A percentile compares a stretch with the other conserved stretches of the same genome.
phyloP scores from a whole-genome alignment of 1,140 invertebrate genomes.

The Papilio glaucus region DNA sequence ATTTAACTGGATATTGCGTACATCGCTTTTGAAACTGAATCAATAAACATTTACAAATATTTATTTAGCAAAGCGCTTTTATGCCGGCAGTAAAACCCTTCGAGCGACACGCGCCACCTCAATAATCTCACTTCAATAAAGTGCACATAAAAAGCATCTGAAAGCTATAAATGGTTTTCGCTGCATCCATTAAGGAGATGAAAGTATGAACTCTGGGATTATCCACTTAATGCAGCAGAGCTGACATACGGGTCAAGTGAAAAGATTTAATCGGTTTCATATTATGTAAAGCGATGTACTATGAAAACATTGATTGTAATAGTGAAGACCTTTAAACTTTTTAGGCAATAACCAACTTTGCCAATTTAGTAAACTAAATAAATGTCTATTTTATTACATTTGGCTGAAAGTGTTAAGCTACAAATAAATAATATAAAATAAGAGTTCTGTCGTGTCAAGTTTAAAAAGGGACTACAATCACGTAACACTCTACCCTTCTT shows the following conservation, averaged over 20 bases:
- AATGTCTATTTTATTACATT: too few species aligned
- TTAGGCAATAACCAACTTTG: too few species aligned
- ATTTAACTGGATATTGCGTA: neutral
- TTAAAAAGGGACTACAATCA: too few species aligned
- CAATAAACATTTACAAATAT: conserved; percentile 27
- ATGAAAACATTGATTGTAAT: too few species aligned
- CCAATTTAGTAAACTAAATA: too few species aligned
- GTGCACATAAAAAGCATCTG: conserved; percentile 64
- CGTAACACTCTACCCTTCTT: too few species aligned
- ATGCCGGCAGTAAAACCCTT: conserved; percentile 8
- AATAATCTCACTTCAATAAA: conserved; percentile 59
- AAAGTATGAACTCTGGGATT: conserved; percentile 75
- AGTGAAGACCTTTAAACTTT: too few species aligned
- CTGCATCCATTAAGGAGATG: conserved; percentile 77
- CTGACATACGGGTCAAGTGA: conserved; percentile 44
- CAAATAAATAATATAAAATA: too few species aligned
- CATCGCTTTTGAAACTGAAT: conserved; percentile 21
- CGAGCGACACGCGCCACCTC: conserved; percentile 42
- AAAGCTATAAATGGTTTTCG: conserved; percentile 72
- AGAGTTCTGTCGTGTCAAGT: too few species aligned
- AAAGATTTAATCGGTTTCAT: conserved; percentile 39
- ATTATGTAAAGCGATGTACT: conserved; percentile 7
- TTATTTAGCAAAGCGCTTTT: conserved; percentile 28
- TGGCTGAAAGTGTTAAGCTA: too few species aligned
- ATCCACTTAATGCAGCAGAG: conserved; percentile 69